A percentile compares a stretch with the other conserved stretches of the same genome.
These are phyloP conservation scores for Mirza zaza DNA, from an alignment of 2,113 vertebrate genomes.

Conservation along the genomic window DNA sequence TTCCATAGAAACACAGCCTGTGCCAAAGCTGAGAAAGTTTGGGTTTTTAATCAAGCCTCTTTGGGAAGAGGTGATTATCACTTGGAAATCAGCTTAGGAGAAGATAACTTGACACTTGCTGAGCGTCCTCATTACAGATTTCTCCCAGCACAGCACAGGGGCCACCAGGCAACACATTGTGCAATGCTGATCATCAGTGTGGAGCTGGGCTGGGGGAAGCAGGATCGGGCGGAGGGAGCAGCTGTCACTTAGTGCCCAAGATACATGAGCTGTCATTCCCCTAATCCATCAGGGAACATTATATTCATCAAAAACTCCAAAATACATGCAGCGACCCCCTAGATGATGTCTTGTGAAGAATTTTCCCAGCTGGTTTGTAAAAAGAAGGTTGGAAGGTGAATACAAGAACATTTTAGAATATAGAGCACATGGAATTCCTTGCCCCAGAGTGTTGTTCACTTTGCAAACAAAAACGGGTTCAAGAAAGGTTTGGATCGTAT, in stretches of 20 bases:
- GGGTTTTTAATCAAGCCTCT: constrained; percentile 25
- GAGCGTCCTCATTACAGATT: background rate
- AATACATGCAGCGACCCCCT: background rate
- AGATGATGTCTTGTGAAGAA: background rate
- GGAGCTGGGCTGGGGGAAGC: background rate
- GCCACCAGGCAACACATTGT: background rate
- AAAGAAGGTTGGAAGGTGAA: background rate
- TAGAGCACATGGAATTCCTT: background rate
- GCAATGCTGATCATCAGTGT: background rate
- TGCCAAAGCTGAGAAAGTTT: constrained; percentile 22
- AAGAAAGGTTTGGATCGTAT: background rate
- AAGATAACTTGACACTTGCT: background rate
- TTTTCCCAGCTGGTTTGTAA: background rate
- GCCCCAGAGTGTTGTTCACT: background rate
- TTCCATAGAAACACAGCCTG: constrained; percentile 44
- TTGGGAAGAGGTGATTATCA: background rate
- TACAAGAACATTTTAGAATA: background rate
- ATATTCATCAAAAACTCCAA: constrained; percentile 11
- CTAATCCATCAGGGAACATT: background rate
- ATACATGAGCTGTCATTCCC: background rate
- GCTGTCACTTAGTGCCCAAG: background rate
- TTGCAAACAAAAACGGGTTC: background rate
- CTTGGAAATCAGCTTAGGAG: background rate
- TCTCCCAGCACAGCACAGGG: background rate
- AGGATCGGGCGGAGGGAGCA: background rate